These are phyloP conservation scores for Matsumurasca onukii DNA, from an alignment of 1,140 invertebrate genomes.

Conservation along the genomic window DNA sequence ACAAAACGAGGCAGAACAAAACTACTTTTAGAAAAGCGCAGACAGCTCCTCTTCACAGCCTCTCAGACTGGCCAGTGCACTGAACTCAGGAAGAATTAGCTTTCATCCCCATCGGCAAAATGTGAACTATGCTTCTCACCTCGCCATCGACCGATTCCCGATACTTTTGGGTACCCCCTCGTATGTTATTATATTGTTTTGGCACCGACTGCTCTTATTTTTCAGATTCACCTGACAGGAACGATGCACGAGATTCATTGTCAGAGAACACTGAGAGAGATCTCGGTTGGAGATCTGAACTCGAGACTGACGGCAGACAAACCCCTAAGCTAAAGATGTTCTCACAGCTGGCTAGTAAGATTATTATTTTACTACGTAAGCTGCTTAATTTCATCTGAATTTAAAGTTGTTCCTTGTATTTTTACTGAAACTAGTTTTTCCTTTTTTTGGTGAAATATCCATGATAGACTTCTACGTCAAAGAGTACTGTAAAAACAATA, in stretches of 20 bases:
- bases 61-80: too few species aligned
- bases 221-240: not conserved
- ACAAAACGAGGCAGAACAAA: too few species aligned
- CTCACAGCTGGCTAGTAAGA: constrained; percentile 8
- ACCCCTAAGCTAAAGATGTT: constrained; percentile 25
- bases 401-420: not conserved
- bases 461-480: not conserved
- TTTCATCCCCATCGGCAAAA: not conserved
- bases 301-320: not conserved
- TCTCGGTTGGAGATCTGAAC: not conserved
- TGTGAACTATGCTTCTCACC: too few species aligned
- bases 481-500: not conserved
- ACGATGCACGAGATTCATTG: not conserved
- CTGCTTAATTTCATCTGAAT: not conserved
- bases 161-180: too few species aligned
- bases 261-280: not conserved
- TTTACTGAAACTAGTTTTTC: not conserved
- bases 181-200: not conserved
- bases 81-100: not conserved
- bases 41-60: too few species aligned
- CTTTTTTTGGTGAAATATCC: not conserved
- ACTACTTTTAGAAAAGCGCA: too few species aligned
- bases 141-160: too few species aligned
- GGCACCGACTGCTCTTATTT: not conserved
- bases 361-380: not conserved